Evolutionary conservation across 1,140 invertebrate genomes (phyloP), one percentile per base, ranked within the genome.

Genomic region (Zaprionus ornatus): DNA sequence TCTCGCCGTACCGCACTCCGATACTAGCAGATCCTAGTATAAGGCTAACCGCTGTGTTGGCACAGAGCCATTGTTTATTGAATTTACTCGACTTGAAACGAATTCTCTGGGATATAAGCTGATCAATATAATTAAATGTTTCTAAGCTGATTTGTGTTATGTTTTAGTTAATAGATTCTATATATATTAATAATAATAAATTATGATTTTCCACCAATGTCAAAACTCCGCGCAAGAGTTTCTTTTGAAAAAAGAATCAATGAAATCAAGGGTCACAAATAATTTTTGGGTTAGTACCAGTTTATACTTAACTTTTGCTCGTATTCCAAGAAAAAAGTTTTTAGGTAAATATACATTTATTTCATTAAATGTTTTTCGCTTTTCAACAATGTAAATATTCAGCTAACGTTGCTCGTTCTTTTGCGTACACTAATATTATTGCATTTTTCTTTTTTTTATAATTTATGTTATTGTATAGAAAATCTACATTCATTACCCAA

Each of bases 291-390:
- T 27, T 27, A 13, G 21, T 54, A 23, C 13, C 15, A 15, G 3
- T 50, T 50, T 50, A 50, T 48, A 48, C 17, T n/a, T 6, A 6
- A 40, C 6, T n/a, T 17, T 17, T 17, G 6, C 9, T 45, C n/a
- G 3, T 3, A 10, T 2, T 9, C 2, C 6, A 17, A 48, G 6
- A 42, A 25, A 23, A 27, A 35, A 13, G 1, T 66, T 68, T 76
- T 68, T 86, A 80, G 69, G 86, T 90, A 90, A 90, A 90, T 87
- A 90, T 90, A 91, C 87, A 91, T 90, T 87, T 83, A 91, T 91
- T 91, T 91, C 68, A 74, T 83, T 83, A 67, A 80, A 82, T 83
- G 75, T 90, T 77, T 75, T 40, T 69, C 79, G 81, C 78, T 79
- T 71, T 88, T 85, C 68, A 90, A 88, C 85, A 90, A 81, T 88